A percentile compares a stretch with the other conserved stretches of the same genome.
Evolutionary conservation across 1,140 invertebrate genomes (phyloP).

Genomic region (Atta cephalotes): DNA sequence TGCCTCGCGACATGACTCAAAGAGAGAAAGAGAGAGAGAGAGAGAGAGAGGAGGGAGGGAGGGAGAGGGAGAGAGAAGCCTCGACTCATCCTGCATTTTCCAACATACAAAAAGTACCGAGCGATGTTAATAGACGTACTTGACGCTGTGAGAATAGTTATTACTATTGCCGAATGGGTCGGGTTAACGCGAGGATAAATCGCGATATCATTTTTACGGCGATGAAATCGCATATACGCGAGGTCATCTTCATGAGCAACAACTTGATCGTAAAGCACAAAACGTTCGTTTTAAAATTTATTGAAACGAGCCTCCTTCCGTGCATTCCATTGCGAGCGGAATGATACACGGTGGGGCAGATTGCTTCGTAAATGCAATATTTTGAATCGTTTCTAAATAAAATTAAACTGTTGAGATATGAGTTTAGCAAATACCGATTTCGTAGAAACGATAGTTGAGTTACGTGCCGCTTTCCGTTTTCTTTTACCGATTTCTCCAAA

Average conservation of each 20-base stretch:
- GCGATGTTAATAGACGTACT: conserved; percentile 5
- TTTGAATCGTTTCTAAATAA: neutral
- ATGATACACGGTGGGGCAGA: neutral
- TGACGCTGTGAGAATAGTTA: conserved; percentile 29
- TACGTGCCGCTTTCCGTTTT: neutral
- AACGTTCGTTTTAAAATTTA: conserved; percentile 39
- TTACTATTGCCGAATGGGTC: conserved; percentile 27
- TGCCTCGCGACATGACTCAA: neutral
- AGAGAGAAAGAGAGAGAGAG: neutral
- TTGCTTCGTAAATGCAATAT: neutral
- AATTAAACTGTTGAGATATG: neutral
- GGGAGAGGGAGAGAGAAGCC: neutral
- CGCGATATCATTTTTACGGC: conserved; percentile 7
- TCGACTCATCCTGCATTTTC: neutral
- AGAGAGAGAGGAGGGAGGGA: neutral
- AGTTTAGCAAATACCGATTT: neutral
- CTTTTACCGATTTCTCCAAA: conserved; percentile 36
- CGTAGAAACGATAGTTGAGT: neutral
- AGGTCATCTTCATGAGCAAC: neutral
- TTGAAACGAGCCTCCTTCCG: conserved; percentile 4
- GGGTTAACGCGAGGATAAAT: conserved; percentile 48
- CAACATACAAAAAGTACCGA: neutral
- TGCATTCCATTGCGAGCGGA: neutral
- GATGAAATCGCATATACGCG: conserved; percentile 10
- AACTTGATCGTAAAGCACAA: conserved; percentile 39